phyloP scores from a whole-genome alignment of 2,113 vertebrate genomes.

The Larimichthys polyactis region DNA sequence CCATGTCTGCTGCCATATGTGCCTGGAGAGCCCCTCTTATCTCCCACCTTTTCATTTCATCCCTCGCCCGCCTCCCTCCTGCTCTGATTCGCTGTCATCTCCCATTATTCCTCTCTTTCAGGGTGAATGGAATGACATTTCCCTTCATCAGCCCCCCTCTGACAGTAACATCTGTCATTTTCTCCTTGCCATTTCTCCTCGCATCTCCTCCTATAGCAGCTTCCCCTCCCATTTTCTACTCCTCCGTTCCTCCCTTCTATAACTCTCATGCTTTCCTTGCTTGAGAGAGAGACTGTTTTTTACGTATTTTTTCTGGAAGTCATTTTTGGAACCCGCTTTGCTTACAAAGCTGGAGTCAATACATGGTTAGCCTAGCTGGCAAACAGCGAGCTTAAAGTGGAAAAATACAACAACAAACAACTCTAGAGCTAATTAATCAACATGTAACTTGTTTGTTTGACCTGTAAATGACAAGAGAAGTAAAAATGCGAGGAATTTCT shows the following conservation, averaged over 20 bases:
- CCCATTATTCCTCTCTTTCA: constrained; percentile 54
- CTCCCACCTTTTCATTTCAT: constrained; percentile 44
- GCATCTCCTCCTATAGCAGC: not conserved
- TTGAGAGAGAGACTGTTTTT: not conserved
- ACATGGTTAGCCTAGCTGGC: too few relatives aligned
- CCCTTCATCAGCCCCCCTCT: constrained; percentile 34
- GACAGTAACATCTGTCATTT: constrained; percentile 69
- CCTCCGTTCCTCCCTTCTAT: not conserved
- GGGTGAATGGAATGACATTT: constrained; percentile 51
- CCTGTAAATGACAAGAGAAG: too few relatives aligned
- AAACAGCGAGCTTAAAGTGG: too few relatives aligned
- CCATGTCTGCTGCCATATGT: constrained; percentile 57
- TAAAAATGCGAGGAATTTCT: too few relatives aligned
- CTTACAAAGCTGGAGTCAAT: too few relatives aligned
- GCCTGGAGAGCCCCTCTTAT: constrained; percentile 38
- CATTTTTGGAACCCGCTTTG: too few relatives aligned
- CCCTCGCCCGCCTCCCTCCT: constrained; percentile 19
- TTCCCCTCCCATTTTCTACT: not conserved
- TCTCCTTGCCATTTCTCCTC: constrained; percentile 22
- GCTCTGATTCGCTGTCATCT: constrained; percentile 46
- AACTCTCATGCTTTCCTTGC: not conserved
- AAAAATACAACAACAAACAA: too few relatives aligned
- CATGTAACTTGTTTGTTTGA: too few relatives aligned
- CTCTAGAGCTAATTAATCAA: too few relatives aligned
- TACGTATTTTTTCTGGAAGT: not conserved